These are phyloP conservation scores for Onychostruthus taczanowskii DNA, from an alignment of 2,113 vertebrate species.

Conservation along the genomic window DNA sequence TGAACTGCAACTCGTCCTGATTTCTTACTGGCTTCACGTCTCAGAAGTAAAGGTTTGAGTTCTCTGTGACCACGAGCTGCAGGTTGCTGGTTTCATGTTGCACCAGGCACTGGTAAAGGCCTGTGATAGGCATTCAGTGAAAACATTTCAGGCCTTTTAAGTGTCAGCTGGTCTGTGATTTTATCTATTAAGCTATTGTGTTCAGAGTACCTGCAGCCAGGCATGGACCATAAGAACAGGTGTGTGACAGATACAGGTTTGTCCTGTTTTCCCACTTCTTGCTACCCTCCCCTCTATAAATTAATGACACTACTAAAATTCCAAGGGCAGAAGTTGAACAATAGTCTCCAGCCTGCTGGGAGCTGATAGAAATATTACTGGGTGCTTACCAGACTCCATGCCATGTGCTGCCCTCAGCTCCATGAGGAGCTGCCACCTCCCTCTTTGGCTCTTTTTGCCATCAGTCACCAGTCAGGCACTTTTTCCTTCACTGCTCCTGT, in stretches of 20 bases:
- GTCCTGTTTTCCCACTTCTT: constrained; percentile 51
- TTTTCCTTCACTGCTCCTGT: neutral
- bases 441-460: neutral
- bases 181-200: constrained; percentile 3
- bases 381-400: neutral
- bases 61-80: neutral
- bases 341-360: neutral
- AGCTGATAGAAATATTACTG: neutral
- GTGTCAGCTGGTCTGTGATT: neutral
- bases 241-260: constrained; percentile 17
- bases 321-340: neutral
- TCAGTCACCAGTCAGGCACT: neutral
- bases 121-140: neutral
- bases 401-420: neutral
- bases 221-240: neutral
- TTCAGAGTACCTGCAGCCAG: neutral
- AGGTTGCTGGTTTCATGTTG: neutral
- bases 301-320: neutral
- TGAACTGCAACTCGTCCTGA: neutral
- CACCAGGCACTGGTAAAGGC: neutral
- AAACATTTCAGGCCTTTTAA: neutral
- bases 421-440: neutral
- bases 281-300: neutral
- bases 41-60: neutral
- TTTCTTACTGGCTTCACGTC: neutral